A percentile compares a stretch with the other conserved stretches of the same genome.
phyloP scores from a whole-genome alignment of 2,113 vertebrate genomes.

The Hydropotes inermis region DNA sequence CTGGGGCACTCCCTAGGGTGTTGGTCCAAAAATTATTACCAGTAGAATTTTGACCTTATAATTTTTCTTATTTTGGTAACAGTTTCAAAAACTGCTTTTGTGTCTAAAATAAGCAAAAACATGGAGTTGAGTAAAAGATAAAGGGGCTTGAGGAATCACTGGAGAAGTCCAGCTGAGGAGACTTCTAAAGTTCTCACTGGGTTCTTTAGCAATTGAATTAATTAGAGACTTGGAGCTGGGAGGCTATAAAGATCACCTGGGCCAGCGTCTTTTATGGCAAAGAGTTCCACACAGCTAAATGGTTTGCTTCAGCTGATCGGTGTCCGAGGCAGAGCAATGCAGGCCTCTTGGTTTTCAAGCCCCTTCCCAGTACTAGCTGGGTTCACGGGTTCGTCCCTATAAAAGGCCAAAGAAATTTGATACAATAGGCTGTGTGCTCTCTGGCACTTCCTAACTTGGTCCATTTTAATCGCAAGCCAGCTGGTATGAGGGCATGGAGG shows the following conservation, averaged over 20 bases:
- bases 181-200: neutral
- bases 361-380: neutral
- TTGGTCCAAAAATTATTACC: neutral
- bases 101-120: neutral
- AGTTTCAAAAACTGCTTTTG: neutral
- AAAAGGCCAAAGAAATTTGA: conserved; percentile 65
- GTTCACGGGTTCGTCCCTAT: neutral
- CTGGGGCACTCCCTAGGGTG: neutral
- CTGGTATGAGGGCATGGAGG: conserved; percentile 55
- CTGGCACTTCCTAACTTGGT: conserved; percentile 62
- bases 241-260: neutral
- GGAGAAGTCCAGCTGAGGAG: neutral
- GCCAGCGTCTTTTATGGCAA: neutral
- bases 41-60: neutral
- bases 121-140: neutral
- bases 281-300: neutral
- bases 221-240: neutral
- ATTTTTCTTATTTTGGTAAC: neutral
- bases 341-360: neutral
- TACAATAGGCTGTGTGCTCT: conserved; percentile 23
- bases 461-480: conserved; percentile 72
- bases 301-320: neutral
- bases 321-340: neutral
- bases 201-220: neutral
- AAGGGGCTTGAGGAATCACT: neutral